Percentiles rank a stretch among this genome's conserved stretches.
Conservation (phyloP, 2,113 vertebrate genomes). For the Grallaria varia region DNA sequence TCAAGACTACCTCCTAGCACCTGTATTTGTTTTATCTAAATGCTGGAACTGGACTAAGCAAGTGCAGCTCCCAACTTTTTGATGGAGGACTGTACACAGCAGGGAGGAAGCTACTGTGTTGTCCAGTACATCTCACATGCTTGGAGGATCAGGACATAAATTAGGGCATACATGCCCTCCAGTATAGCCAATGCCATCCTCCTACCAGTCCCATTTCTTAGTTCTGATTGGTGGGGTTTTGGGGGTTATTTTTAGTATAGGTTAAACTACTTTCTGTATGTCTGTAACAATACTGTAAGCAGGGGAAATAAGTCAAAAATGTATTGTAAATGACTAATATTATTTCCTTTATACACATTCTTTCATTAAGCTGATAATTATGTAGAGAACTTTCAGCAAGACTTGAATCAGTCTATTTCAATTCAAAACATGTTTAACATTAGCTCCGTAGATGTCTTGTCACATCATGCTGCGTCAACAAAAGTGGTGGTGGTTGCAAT, state of each 20-base stretch:
- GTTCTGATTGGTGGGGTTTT: not conserved
- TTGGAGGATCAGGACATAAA: not conserved
- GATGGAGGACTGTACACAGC: not conserved
- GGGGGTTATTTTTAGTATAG: not conserved
- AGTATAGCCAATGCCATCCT: not conserved
- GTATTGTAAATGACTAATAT: not conserved
- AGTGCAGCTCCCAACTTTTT: not conserved
- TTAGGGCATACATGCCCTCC: rapidly evolving
- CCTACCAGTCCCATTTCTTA: not conserved
- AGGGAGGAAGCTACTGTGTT: not conserved
- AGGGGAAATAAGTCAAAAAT: not conserved
- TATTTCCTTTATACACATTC: not conserved
- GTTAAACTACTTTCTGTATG: not conserved
- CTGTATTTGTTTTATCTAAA: not conserved
- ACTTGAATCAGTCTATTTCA: not conserved
- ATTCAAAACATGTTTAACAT: not conserved
- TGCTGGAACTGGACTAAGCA: not conserved
- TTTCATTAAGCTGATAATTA: not conserved
- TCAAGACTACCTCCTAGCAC: not conserved
- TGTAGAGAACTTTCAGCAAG: not conserved
- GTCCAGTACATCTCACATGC: not conserved
- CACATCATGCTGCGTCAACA: not conserved
- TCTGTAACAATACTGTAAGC: not conserved
- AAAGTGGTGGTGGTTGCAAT: not conserved
- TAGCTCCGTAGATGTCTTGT: not conserved